Conservation (phyloP, 2,113 vertebrate genomes). For the Ceyx cyanopectus region DNA sequence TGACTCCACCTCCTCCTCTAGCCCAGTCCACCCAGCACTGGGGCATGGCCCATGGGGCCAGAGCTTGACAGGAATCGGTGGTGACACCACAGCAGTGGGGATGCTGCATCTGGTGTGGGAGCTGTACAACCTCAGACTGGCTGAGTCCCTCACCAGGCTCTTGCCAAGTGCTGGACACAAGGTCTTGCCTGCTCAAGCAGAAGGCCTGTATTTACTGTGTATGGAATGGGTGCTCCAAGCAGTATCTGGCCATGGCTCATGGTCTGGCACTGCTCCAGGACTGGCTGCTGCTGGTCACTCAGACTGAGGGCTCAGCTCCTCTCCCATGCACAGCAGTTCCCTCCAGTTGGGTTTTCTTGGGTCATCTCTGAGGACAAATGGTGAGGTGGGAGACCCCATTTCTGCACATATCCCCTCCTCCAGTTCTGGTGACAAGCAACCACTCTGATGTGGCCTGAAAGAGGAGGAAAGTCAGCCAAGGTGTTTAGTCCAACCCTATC, state of each 20-base stretch:
- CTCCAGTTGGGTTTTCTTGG: not conserved
- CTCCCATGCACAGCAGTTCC: not conserved
- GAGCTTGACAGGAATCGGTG: not conserved
- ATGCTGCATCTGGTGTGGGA: not conserved
- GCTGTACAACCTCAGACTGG: not conserved
- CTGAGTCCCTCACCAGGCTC: not conserved
- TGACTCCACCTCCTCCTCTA: not conserved
- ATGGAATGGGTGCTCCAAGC: not conserved
- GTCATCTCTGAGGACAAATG: not conserved
- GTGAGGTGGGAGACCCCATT: not conserved
- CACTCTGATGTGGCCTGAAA: not conserved
- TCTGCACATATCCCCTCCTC: not conserved
- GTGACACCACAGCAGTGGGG: not conserved
- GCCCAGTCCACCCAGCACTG: rapidly evolving
- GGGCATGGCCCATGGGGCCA: not conserved
- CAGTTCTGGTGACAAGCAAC: not conserved
- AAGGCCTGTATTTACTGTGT: not conserved
- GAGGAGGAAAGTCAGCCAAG: not conserved
- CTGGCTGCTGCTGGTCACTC: not conserved
- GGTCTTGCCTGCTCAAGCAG: not conserved
- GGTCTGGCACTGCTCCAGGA: not conserved
- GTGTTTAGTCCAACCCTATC: not conserved
- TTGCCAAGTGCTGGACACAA: not conserved
- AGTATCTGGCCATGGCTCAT: rapidly evolving
- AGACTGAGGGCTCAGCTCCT: not conserved